Percentiles rank a stretch among this genome's conserved stretches.
Evolutionary conservation across 2,797 vertebrate species (phyloP).

Genomic region (Gadopsis marmoratus): DNA sequence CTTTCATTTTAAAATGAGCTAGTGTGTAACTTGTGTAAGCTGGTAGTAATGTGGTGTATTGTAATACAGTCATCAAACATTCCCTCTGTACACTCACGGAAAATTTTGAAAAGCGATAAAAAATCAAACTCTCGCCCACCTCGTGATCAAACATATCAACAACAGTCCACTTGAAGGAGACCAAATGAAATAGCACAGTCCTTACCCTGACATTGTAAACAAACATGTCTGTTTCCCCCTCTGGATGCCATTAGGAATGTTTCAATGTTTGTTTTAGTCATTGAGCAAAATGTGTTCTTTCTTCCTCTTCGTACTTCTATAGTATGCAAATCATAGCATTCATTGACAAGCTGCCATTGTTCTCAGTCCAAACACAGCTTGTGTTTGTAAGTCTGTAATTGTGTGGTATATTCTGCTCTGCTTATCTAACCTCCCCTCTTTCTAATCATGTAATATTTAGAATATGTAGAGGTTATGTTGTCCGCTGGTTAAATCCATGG

Average conservation of each 20-base stretch:
- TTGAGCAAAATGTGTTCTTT: conserved; percentile 73
- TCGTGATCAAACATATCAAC: conserved; percentile 65
- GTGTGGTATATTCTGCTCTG: conserved; percentile 74
- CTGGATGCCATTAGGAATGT: conserved; percentile 66
- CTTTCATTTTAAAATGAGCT: neutral
- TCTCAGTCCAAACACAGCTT: conserved; percentile 76
- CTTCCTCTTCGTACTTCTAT: conserved; percentile 59
- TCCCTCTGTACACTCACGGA: conserved; percentile 62
- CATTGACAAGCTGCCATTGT: conserved; percentile 75
- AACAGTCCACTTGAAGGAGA: conserved; percentile 56
- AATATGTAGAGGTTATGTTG: conserved; percentile 74
- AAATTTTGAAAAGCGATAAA: conserved; percentile 54
- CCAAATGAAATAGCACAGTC: conserved; percentile 64
- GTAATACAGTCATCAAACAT: conserved; percentile 47
- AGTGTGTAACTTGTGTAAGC: conserved; percentile 23
- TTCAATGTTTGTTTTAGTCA: conserved; percentile 82
- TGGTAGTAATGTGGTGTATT: conserved; percentile 50
- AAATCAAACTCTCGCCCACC: conserved; percentile 7
- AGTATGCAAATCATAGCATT: conserved; percentile 80
- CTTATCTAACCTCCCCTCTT: conserved; percentile 76
- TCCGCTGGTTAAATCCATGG: conserved; percentile 72
- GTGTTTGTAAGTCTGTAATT: conserved; percentile 79
- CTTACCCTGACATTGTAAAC: conserved; percentile 76
- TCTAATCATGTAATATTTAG: conserved; percentile 85
- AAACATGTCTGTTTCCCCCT: conserved; percentile 69